Base-by-base conservation (phyloP, 2,797 vertebrate genomes). In the Orestias chungarensis region DNA sequence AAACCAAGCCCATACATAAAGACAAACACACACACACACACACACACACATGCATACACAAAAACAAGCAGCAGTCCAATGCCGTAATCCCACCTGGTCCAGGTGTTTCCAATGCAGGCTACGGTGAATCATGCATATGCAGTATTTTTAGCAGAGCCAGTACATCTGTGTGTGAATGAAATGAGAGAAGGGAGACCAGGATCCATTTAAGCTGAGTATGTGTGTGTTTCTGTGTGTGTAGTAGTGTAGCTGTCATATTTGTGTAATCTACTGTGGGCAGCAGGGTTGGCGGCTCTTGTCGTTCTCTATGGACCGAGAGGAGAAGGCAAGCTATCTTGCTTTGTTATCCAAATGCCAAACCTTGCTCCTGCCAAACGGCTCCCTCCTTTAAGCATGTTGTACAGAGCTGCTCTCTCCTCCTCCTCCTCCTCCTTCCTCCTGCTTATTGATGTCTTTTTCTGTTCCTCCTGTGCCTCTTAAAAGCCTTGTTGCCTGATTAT, bases 321-420 rank as follows among this genome's bases (percentile, higher is more conserved):
- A 88, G 82, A 78, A 85, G 76, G 71, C 81, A 76, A 83, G 74
- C 82, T 87, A 81, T 88, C 91, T 87, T 78, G 76, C 88, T 89
- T 86, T 89, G 87, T 91, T 87, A 87, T 87, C 89, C 82, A 87
- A 89, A 90, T 89, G 87, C 89, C 88, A 91, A 87, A 84, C 42
- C 71, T 55, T 80, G 61, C 76, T 81, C 25, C 80, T 89, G 87
- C 89, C 88, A 88, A 87, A 72, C 76, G 68, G 81, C 85, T 80
- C 84, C 78, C 82, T 79, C 80, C 74, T 79, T 83, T 90, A 86
- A 82, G 76, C 15, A 46, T 86, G 87, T 77, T 84, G 43, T 20
- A 86, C 79, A 73, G 76, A 75, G 68, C 83, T 73, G 44, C 75
- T 67, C 73, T 49, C 73, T 82, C 46, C 23, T 78, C 80, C 62